These are phyloP conservation scores for Cotesia glomerata DNA, from an alignment of 1,140 invertebrate species.

Conservation along the genomic window DNA sequence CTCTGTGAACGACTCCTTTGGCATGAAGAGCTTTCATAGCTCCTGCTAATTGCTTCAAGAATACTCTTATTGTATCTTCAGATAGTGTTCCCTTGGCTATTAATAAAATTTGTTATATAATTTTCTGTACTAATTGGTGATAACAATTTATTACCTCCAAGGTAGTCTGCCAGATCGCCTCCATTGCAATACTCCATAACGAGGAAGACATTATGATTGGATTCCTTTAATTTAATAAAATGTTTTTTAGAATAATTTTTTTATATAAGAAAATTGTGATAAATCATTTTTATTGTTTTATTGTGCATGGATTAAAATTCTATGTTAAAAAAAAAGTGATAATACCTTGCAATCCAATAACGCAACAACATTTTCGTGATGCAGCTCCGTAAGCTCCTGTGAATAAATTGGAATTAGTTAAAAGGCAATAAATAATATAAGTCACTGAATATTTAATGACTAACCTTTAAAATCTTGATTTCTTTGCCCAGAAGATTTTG, in stretches of 20 bases:
- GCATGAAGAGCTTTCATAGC: conserved; percentile 96
- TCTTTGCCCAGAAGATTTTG: conserved; percentile 97
- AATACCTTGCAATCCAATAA: conserved; percentile 89
- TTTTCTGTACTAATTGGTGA: not conserved
- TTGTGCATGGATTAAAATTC: not conserved
- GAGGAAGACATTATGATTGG: conserved; percentile 89
- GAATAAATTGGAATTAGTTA: conserved; percentile 23
- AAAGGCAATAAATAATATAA: conserved; percentile 9
- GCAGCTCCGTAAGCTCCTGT: conserved; percentile 91
- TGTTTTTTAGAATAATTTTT: no score
- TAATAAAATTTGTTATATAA: conserved; percentile 21
- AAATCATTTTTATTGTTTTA: no score
- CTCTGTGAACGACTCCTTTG: conserved; percentile 98
- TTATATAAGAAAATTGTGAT: no score
- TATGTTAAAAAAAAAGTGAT: conserved; percentile 9
- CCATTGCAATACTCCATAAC: conserved; percentile 99
- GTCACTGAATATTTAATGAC: conserved; percentile 23
- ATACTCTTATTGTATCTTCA: conserved; percentile 95
- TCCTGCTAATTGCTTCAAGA: conserved; percentile 93
- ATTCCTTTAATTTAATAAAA: conserved; percentile 69
- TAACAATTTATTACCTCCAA: conserved; percentile 71
- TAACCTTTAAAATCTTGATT: conserved; percentile 95
- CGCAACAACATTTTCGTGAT: conserved; percentile 98
- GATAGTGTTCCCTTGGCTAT: conserved; percentile 89
- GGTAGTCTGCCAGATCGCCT: conserved; percentile 97